Base-by-base conservation (phyloP, 1,140 invertebrate genomes). In the Drosophila santomea region DNA sequence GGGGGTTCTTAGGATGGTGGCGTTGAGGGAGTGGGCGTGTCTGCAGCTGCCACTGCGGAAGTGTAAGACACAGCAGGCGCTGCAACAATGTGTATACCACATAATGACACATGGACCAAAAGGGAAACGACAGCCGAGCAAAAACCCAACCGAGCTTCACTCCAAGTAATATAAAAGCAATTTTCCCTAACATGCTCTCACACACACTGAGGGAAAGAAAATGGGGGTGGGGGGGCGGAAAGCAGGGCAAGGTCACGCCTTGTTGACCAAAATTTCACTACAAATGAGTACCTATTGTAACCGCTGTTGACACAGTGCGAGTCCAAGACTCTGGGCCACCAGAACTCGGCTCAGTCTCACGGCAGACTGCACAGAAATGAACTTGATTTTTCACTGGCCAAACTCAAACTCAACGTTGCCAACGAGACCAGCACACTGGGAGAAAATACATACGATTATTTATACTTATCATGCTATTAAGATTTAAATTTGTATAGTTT, bases 31-130 rank as follows among this genome's bases (percentile, higher is more conserved):
- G 6, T 45, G 48, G 58, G 59, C 71, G 69, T 74, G 76, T 79
- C 76, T 60, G 69, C 61, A 74, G 77, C 76, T 79, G 77, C 69
- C 76, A 64, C 35, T 63, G 45, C 80, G 80, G 80, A 83, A 83
- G 80, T 83, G 71, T 83, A 83, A 79, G 74, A 57, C 80, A 83
- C 80, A 83, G 80, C 75, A 67, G 71, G 80, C 80, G 74, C 58
- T 74, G 74, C 79, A 59, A 82, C 74, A 82, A 82, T 81, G 72
- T 75, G 64, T 80, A 74, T 55, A 74, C 68, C 56, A 77, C 59
- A 77, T 67, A 61, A 76, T 77, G 74, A 82, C 62, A 67, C 60
- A 63, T 36, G 43, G 45, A 35, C 55, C 48, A 35, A 68, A 64
- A 28, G 66, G 43, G n/a, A 35, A 44, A 23, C 17, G 38, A 66